Percentiles rank a stretch among this genome's conserved stretches.
Conservation (phyloP, 2,797 vertebrate species). For the Eremophila alpestris region DNA sequence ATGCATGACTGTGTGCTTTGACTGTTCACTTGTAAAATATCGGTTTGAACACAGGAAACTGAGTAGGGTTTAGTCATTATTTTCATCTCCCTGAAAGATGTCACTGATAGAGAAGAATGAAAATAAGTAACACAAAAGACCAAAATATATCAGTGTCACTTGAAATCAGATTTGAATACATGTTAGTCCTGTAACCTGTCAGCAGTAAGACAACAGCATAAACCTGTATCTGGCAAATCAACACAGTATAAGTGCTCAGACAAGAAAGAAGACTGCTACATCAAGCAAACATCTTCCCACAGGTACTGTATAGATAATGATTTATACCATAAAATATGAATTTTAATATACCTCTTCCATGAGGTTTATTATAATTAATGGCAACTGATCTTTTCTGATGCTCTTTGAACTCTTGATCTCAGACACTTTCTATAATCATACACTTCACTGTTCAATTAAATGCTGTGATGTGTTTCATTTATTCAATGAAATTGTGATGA, state of each 20-base stretch:
- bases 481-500: neutral
- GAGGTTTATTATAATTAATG: neutral
- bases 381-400: neutral
- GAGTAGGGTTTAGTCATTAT: neutral
- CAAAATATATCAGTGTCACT: neutral
- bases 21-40: neutral
- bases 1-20: neutral
- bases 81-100: neutral
- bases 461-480: neutral
- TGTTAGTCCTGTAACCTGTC: neutral
- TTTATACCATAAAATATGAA: neutral
- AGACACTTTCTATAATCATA: neutral
- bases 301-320: neutral
- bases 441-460: neutral
- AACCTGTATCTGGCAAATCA: neutral
- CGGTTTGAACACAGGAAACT: neutral
- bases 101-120: neutral
- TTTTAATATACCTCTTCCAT: neutral
- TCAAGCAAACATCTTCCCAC: neutral
- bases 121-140: neutral
- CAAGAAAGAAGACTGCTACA: neutral
- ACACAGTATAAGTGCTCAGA: neutral
- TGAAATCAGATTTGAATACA: neutral
- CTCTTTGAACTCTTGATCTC: neutral
- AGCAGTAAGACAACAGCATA: neutral